Evolutionary conservation across 2,888 invertebrate genomes (phyloP).

Genomic region (Tolmerus cingulatus): DNA sequence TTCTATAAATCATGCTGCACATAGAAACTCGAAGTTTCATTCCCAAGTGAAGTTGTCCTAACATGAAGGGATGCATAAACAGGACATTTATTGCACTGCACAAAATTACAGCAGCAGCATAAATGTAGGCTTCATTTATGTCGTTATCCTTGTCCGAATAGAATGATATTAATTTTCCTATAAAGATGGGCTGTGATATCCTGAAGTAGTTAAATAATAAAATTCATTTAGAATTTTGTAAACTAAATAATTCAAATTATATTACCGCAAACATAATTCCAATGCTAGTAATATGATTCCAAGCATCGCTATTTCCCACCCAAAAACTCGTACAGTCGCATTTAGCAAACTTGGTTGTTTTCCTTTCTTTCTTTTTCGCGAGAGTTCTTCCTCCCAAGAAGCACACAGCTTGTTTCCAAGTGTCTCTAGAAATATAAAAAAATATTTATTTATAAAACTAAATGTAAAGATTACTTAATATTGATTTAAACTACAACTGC

Average conservation of each 20-base stretch:
- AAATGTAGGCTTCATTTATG: constrained; percentile 73
- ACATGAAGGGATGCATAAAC: constrained; percentile 89
- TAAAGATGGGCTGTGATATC: constrained; percentile 71
- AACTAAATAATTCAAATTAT: not conserved
- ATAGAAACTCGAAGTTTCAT: constrained; percentile 75
- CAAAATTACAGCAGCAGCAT: constrained; percentile 76
- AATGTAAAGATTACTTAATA: too few species aligned
- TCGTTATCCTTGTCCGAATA: constrained; percentile 60
- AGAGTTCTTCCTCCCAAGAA: constrained; percentile 69
- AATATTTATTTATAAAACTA: not conserved
- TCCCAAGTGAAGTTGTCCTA: constrained; percentile 73
- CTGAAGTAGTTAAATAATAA: constrained; percentile 59
- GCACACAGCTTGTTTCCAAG: constrained; percentile 69
- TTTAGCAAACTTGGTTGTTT: constrained; percentile 63
- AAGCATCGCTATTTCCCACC: constrained; percentile 67
- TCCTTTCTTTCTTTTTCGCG: constrained; percentile 57
- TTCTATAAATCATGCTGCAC: constrained; percentile 75
- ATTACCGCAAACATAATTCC: constrained; percentile 69
- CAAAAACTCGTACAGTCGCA: constrained; percentile 69
- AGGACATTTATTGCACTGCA: constrained; percentile 79
- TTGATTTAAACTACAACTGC: too few species aligned
- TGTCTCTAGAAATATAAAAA: constrained; percentile 54
- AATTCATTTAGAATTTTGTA: not conserved
- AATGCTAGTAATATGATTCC: constrained; percentile 69
- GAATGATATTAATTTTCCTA: constrained; percentile 71